phyloP scores from a whole-genome alignment of 2,797 vertebrate species.

The Knipowitschia caucasica region DNA sequence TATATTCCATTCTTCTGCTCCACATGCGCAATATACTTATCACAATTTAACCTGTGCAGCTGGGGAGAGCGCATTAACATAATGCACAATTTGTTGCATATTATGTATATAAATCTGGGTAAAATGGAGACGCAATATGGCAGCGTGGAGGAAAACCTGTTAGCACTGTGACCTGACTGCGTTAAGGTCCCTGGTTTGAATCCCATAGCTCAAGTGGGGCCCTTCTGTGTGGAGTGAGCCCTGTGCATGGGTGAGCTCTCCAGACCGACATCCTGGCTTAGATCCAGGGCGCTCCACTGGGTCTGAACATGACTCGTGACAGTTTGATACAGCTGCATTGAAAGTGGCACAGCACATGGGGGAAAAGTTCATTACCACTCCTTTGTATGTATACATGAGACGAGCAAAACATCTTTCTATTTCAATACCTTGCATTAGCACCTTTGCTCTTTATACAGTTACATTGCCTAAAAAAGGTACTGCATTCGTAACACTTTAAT shows the following conservation, averaged over 20 bases:
- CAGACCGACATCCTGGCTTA: too few relatives aligned
- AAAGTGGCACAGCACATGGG: too few relatives aligned
- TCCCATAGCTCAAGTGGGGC: not conserved
- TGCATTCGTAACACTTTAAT: too few relatives aligned
- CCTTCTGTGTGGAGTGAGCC: not conserved
- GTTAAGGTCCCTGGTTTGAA: not conserved
- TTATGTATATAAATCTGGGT: not conserved
- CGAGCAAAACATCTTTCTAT: too few relatives aligned
- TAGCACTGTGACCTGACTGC: not conserved
- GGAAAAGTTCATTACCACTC: too few relatives aligned
- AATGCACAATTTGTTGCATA: not conserved
- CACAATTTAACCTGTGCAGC: not conserved
- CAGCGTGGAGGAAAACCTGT: not conserved
- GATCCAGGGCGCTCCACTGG: too few relatives aligned
- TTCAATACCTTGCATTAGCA: too few relatives aligned
- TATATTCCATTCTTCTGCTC: constrained; percentile 1
- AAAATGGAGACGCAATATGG: not conserved
- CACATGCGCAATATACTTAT: not conserved
- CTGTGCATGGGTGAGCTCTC: not conserved
- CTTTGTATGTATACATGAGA: too few relatives aligned
- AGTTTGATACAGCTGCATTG: too few relatives aligned
- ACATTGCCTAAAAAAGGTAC: too few relatives aligned
- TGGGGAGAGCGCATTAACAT: not conserved
- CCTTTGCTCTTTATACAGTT: too few relatives aligned
- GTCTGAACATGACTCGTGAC: too few relatives aligned